Conservation (phyloP, 2,888 invertebrate species). For the Beris chalybata region DNA sequence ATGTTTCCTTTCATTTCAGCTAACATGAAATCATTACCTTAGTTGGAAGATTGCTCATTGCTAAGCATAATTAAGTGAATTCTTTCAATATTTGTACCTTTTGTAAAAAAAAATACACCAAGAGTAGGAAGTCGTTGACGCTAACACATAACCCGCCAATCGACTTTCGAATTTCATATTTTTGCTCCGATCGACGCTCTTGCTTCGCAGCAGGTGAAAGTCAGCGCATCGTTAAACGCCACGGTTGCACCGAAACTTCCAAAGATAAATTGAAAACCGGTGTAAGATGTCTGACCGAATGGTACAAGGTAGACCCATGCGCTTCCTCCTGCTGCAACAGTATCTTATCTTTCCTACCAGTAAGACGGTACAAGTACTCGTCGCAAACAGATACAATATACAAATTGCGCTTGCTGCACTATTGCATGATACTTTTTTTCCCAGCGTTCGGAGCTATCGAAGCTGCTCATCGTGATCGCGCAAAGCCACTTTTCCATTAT, state of each 20-base stretch:
- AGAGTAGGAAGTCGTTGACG: constrained; percentile 16
- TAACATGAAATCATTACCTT: too few species aligned
- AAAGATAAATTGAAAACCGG: neutral
- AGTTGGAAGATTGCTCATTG: too few species aligned
- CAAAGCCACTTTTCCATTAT: constrained; percentile 16
- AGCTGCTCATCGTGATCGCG: constrained; percentile 26
- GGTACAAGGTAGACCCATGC: too few species aligned
- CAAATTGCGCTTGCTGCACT: neutral
- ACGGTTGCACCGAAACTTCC: neutral
- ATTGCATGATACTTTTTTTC: constrained; percentile 15
- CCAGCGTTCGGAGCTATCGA: constrained; percentile 8
- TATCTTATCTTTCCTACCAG: neutral
- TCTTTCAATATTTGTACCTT: neutral
- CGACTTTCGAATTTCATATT: constrained; percentile 20
- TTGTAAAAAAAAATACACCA: neutral
- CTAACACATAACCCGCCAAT: constrained; percentile 1
- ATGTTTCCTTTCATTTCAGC: too few species aligned
- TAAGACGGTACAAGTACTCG: neutral
- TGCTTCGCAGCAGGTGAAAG: constrained; percentile 24
- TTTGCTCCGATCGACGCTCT: neutral
- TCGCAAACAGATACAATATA: neutral
- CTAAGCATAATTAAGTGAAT: too few species aligned
- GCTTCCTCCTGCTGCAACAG: too few species aligned
- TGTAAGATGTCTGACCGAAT: too few species aligned
- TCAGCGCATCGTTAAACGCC: constrained; percentile 11